phyloP scores from a whole-genome alignment of 2,113 vertebrate species.

The Sialia sialis region DNA sequence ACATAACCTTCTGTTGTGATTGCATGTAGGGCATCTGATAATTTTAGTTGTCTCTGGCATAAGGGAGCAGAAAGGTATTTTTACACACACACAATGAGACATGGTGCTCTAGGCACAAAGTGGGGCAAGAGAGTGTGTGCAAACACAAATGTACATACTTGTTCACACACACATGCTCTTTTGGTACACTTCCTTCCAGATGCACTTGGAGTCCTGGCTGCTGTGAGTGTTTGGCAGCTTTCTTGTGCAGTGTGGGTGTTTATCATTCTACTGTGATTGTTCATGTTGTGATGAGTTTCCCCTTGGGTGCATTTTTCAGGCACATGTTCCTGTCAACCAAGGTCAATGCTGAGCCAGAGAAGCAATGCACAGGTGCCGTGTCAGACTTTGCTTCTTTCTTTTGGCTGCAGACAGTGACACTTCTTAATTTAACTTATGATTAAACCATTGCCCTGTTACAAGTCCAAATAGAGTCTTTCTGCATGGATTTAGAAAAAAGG shows the following conservation, averaged over 20 bases:
- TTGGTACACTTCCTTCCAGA: constrained; percentile 44
- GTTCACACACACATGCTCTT: not conserved
- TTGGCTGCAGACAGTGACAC: constrained; percentile 16
- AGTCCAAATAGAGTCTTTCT: not conserved
- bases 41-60: not conserved
- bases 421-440: constrained; percentile 26
- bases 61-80: not conserved
- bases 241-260: constrained; percentile 48
- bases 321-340: constrained; percentile 64
- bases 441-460: constrained; percentile 10
- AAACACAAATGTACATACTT: not conserved
- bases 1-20: not conserved
- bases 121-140: not conserved
- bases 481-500: not conserved
- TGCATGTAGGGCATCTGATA: not conserved
- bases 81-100: not conserved
- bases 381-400: not conserved
- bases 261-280: constrained; percentile 66
- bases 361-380: constrained; percentile 12
- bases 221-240: constrained; percentile 53
- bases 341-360: constrained; percentile 34
- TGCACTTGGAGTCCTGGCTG: constrained; percentile 44
- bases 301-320: constrained; percentile 57
- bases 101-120: not conserved
- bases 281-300: constrained; percentile 51